Evolutionary conservation across 23 tunicate genomes (phyloP), one percentile per base, ranked within the genome.

Genomic region (Diplosoma virens): DNA sequence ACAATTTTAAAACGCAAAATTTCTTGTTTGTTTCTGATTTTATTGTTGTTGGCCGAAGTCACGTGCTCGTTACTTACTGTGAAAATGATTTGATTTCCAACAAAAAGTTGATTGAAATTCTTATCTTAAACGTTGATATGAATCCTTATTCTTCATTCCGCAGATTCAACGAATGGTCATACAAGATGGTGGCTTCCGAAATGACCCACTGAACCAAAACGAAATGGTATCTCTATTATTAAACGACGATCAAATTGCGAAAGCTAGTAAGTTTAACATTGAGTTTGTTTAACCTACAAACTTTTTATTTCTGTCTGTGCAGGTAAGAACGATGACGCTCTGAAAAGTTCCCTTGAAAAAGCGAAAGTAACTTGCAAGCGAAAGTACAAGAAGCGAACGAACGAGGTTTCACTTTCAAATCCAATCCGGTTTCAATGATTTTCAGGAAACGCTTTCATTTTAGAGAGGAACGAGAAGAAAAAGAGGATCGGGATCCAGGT

Each of bases 91-190:
- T n/a, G n/a, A n/a, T n/a, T n/a, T n/a, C n/a, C n/a, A n/a, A n/a
- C n/a, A n/a, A n/a, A n/a, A n/a, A n/a, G n/a, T n/a, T n/a, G n/a
- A n/a, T n/a, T n/a, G n/a, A n/a, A n/a, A n/a, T n/a, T n/a, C n/a
- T n/a, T n/a, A n/a, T n/a, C n/a, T n/a, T n/a, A n/a, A n/a, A n/a
- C n/a, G n/a, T n/a, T n/a, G n/a, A n/a, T n/a, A n/a, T n/a, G n/a
- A n/a, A n/a, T n/a, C n/a, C n/a, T n/a, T 9, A 9, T 45, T 73
- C 3, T 55, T 25, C 41, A 14, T 54, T 27, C 1, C 1, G 7
- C 34, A 58, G 72, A 88, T 88, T 22, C 95, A 88, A 53, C 71
- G 82, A 33, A 81, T 88, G 87, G 95, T 88, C 9, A 88, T 88
- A 16, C 66, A 86, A 2, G 95, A 84, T 37, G 87, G 83, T 0